Base-by-base conservation (phyloP, 2,888 invertebrate species). In the Diabrotica balteata region DNA sequence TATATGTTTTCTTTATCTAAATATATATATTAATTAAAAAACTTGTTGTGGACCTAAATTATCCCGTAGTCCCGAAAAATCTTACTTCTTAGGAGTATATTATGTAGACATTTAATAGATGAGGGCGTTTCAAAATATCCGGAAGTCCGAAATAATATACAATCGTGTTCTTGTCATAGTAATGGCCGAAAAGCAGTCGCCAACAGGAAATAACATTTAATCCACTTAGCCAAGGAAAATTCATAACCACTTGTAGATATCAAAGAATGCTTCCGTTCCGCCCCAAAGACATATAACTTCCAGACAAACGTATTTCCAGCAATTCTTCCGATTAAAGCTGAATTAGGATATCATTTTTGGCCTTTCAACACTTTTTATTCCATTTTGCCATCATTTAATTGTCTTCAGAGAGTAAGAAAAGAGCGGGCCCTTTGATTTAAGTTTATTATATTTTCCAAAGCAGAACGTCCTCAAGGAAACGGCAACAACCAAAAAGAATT, bases 401-500 rank as follows among this genome's bases (percentile, higher is more conserved):
- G 50, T 66, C 61, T 66, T 61, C 22, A 46, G 8, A 17, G 46
- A 53, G 49, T 46, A 49, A 53, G 32, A 54, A 32, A 3, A 55
- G 44, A 55, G 22, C 45, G 22, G 42, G 45, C 11, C 55, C 50
- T 66, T 66, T 66, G 66, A 61, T 66, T 66, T 61, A 55, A 61
- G 32, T 60, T 66, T 57, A 55, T 66, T 66, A 66, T 66, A 66
- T 66, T 66, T 66, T 55, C 43, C 45, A 55, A 66, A 66, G 61
- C 49, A 57, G 50, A 55, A 66, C 50, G 66, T 66, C 53, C 57
- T 50, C 55, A 60, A 60, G 60, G 55, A 60, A 66, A 60, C 49
- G 60, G 45, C 60, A 66, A 61, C 66, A 60, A 51, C 65, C 59
- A 60, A 66, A 66, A 59, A 66, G 63, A 66, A 66, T 65, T 11